Percentiles rank a stretch among this genome's conserved stretches.
phyloP scores from a whole-genome alignment of 2,888 invertebrate genomes.

The Odontomyia ornata region DNA sequence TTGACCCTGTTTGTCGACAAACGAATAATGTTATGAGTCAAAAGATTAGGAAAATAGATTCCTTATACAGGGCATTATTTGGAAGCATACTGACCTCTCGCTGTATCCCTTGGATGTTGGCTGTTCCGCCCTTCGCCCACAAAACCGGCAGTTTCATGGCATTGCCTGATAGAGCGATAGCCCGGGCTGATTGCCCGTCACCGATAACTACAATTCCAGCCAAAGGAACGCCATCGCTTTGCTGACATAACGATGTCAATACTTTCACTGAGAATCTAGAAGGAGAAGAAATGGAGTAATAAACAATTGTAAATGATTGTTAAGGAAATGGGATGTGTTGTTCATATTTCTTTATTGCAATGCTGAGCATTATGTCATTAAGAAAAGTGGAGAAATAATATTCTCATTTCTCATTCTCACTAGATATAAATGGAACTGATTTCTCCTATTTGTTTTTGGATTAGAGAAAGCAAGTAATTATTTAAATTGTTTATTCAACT shows the following conservation, averaged over 20 bases:
- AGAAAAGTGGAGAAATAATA: no score
- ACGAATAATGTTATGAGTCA: no score
- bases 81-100: slow-evolving; percentile 53
- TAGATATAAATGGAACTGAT: no score
- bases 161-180: slow-evolving; percentile 55
- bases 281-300: slow-evolving; percentile 13
- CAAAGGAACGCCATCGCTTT: slow-evolving; percentile 54
- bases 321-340: background rate
- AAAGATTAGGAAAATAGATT: no score
- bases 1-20: slow-evolving; percentile 48
- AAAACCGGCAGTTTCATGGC: slow-evolving; percentile 56
- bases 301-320: background rate
- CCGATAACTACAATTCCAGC: slow-evolving; percentile 56
- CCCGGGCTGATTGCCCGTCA: slow-evolving; percentile 56
- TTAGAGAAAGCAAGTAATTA: no score
- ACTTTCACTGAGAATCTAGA: slow-evolving; percentile 56
- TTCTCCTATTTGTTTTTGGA: no score
- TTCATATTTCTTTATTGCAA: no score
- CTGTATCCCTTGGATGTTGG: slow-evolving; percentile 54
- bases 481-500: no score
- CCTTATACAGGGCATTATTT: no score
- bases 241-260: slow-evolving; percentile 55
- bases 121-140: slow-evolving; percentile 56
- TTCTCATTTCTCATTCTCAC: no score
- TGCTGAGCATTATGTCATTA: no score